Percentiles rank a stretch among this genome's conserved stretches.
phyloP scores from a whole-genome alignment of 2,888 invertebrate genomes.

The Latheticus oryzae region DNA sequence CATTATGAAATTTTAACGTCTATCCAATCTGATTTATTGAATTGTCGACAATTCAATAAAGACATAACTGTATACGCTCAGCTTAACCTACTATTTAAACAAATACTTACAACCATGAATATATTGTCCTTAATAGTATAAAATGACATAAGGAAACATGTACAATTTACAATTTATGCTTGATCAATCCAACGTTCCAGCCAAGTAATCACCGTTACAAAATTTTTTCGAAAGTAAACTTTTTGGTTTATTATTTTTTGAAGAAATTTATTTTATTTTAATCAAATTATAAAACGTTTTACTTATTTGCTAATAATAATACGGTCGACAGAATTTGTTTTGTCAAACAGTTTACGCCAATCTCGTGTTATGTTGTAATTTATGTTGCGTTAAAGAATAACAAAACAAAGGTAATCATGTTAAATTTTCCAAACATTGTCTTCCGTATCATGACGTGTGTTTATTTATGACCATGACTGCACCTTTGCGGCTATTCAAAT shows the following conservation, averaged over 20 bases:
- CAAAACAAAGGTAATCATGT: constrained; percentile 25
- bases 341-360: constrained; percentile 13
- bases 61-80: constrained; percentile 22
- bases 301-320: constrained; percentile 19
- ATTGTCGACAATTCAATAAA: constrained; percentile 23
- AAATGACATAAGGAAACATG: constrained; percentile 22
- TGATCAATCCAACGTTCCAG: constrained; percentile 22
- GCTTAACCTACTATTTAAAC: constrained; percentile 26
- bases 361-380: constrained; percentile 16
- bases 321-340: constrained; percentile 24
- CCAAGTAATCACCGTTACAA: constrained; percentile 29
- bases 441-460: constrained; percentile 22
- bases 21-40: constrained; percentile 27
- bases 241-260: constrained; percentile 2
- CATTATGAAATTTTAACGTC: too few relatives aligned
- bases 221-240: constrained; percentile 38
- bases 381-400: constrained; percentile 14
- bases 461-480: constrained; percentile 30
- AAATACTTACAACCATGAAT: constrained; percentile 21
- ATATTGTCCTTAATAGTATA: constrained; percentile 23
- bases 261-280: constrained; percentile 26
- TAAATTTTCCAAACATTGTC: constrained; percentile 16
- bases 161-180: constrained; percentile 25
- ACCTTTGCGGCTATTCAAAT: constrained; percentile 31
- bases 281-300: constrained; percentile 27